Base-by-base conservation (phyloP, 2,888 invertebrate species). In the Deroplatys truncata region DNA sequence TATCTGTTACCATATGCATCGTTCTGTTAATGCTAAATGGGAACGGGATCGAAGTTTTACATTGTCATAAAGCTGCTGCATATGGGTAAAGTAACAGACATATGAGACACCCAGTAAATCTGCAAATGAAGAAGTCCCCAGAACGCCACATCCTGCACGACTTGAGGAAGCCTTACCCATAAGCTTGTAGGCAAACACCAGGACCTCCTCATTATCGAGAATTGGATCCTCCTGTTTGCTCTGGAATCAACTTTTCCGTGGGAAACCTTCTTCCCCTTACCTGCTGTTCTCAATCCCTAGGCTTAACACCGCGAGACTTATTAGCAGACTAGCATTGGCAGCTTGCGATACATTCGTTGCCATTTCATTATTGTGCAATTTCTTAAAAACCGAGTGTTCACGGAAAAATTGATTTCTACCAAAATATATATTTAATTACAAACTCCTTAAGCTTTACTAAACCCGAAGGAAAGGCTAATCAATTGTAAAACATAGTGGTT, bases 211-310 rank as follows among this genome's bases (percentile, higher is more conserved):
- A 90, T 90, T 90, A 90, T 86, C 85, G 90, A 84, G 90, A 90
- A 90, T 89, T 90, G 90, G 90, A 90, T 90, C 90, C 88, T 72
- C 82, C 88, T 89, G 90, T 90, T 90, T 89, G 87, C 84, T 89
- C 89, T 86, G 49, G 90, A 89, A 89, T 90, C 89, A 89, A 82
- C 83, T 28, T 49, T 31, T 43, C 49, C 89, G 84, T 28, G 84
- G 84, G 89, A 85, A 35, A 72, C 56, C 25, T 72, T 72, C 72
- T 86, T 29, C 72, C 88, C 28, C 35, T 82, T 86, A 56, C 29
- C 85, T 28, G 85, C 20, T 29, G 35, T 31, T 85, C 85, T 28
- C 85, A 85, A n/a, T 85, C 84, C 84, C 31, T 16, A 25, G 84
- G 29, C 84, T 31, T 31, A 31, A 84, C 31, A 28, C n/a, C 86